Evolutionary conservation across 2,797 vertebrate genomes (phyloP).

Genomic region (Otolemur crassicaudatus): DNA sequence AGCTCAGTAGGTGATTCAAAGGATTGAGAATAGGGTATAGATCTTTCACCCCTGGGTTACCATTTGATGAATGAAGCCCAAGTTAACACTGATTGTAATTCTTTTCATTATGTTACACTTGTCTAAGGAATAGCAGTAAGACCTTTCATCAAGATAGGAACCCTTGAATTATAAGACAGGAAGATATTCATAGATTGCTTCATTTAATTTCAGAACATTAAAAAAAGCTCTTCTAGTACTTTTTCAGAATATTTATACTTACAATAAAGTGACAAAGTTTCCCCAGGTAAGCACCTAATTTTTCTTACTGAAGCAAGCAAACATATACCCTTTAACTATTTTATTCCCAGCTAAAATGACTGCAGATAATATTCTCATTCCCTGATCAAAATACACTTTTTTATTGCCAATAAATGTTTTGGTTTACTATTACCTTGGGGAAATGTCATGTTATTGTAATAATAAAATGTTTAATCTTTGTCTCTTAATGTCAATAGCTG

Average conservation of each 20-base stretch:
- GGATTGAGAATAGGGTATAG: slow-evolving; percentile 47
- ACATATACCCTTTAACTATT: slow-evolving; percentile 37
- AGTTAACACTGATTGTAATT: slow-evolving; percentile 31
- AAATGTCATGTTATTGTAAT: background rate
- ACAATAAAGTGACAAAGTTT: background rate
- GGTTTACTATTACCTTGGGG: background rate
- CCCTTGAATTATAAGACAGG: background rate
- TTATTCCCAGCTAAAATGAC: slow-evolving; percentile 68
- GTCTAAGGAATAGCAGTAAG: background rate
- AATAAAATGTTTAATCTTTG: slow-evolving; percentile 15
- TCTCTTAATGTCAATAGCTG: background rate
- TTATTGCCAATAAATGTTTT: background rate
- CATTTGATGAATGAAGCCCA: slow-evolving; percentile 45
- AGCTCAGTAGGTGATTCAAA: slow-evolving; percentile 38
- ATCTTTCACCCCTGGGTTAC: background rate
- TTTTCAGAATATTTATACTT: background rate
- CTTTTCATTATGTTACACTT: background rate
- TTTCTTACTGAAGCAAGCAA: background rate
- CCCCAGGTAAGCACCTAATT: background rate
- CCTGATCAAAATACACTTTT: slow-evolving; percentile 5
- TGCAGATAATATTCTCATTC: background rate
- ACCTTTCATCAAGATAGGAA: background rate
- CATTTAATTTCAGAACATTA: slow-evolving; percentile 1
- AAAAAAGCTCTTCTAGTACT: background rate
- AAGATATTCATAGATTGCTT: background rate